Evolutionary conservation across 1,140 invertebrate species (phyloP).

Genomic region (Thaumetopoea pityocampa): DNA sequence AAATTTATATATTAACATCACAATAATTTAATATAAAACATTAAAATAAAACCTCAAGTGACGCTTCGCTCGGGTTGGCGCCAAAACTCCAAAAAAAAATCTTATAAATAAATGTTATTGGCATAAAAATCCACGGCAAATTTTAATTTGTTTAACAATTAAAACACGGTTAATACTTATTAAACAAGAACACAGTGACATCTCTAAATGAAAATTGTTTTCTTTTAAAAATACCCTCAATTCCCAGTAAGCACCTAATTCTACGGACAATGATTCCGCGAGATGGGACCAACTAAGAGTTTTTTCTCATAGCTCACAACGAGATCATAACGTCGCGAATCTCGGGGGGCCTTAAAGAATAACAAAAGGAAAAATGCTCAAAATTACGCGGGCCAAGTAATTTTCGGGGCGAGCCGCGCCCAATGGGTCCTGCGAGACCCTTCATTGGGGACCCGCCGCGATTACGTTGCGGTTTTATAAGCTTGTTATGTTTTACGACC

Average conservation of each 20-base stretch:
- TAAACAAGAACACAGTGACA: slow-evolving; percentile 7
- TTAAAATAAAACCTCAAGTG: too few relatives aligned
- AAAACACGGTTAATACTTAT: too few relatives aligned
- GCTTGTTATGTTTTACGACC: slow-evolving; percentile 65
- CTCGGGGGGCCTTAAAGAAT: slow-evolving; percentile 61
- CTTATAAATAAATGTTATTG: too few relatives aligned
- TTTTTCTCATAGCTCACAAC: slow-evolving; percentile 70
- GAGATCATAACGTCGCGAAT: slow-evolving; percentile 68
- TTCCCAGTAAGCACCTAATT: slow-evolving; percentile 50
- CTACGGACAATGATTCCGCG: slow-evolving; percentile 53
- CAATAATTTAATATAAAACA: too few relatives aligned
- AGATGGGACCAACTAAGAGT: slow-evolving; percentile 52
- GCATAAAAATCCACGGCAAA: too few relatives aligned
- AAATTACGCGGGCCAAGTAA: slow-evolving; percentile 67
- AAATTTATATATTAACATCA: too few relatives aligned
- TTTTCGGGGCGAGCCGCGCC: slow-evolving; percentile 57
- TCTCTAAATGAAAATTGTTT: slow-evolving; percentile 6
- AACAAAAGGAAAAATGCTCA: slow-evolving; percentile 65
- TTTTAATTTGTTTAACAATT: slow-evolving; percentile 12
- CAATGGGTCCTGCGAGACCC: slow-evolving; percentile 54
- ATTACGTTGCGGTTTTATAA: slow-evolving; percentile 67
- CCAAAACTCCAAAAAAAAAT: too few relatives aligned
- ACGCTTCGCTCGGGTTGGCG: too few relatives aligned
- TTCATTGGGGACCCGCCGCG: slow-evolving; percentile 39
- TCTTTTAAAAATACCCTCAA: slow-evolving; percentile 22